Evolutionary conservation across 2,888 invertebrate genomes (phyloP).

Genomic region (Rambutsinella grinnellia): DNA sequence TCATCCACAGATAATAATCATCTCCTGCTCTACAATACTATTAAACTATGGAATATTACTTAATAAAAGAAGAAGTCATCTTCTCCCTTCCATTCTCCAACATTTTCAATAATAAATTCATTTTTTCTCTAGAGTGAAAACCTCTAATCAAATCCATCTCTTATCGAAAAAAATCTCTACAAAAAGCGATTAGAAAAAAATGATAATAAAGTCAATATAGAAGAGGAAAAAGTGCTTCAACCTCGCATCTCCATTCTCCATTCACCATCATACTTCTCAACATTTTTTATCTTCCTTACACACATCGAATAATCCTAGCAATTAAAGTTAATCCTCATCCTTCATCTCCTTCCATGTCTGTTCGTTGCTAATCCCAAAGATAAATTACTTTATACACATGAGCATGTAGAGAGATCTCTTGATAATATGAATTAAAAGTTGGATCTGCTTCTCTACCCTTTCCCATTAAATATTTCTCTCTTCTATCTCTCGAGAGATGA

Average conservation of each 20-base stretch:
- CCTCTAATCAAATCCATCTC: slow-evolving; percentile 27
- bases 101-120: slow-evolving; percentile 40
- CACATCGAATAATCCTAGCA: neutral
- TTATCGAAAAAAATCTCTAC: slow-evolving; percentile 22
- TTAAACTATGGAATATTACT: slow-evolving; percentile 1
- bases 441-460: neutral
- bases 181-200: neutral
- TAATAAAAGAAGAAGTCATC: neutral
- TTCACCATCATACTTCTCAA: neutral
- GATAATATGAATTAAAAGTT: neutral
- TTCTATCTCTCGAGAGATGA: too few species aligned
- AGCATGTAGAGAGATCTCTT: neutral
- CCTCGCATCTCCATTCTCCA: neutral
- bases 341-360: neutral
- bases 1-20: slow-evolving; percentile 25
- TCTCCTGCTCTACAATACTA: slow-evolving; percentile 11
- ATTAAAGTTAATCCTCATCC: neutral
- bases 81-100: neutral
- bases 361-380: neutral
- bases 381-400: neutral
- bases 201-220: neutral
- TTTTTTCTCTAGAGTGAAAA: slow-evolving; percentile 27
- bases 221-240: too few species aligned
- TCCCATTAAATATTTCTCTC: too few species aligned
- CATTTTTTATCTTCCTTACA: neutral